phyloP scores from a whole-genome alignment of 2,888 invertebrate genomes.

The Drosophila paramelanica region DNA sequence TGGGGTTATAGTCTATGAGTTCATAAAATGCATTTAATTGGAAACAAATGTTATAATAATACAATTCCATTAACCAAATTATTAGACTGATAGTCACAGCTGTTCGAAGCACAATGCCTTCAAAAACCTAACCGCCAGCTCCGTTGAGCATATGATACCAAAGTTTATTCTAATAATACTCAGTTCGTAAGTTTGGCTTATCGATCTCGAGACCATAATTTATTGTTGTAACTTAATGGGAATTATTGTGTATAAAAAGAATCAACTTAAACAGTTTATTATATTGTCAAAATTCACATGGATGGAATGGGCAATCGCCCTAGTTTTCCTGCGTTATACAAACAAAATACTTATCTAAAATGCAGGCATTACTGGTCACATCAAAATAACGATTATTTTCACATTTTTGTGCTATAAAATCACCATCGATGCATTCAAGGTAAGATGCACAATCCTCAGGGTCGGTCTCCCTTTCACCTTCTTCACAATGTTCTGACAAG shows the following conservation, averaged over 20 bases:
- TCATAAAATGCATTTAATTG: constrained; percentile 32
- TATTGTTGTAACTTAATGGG: constrained; percentile 4
- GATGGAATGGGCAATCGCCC: not conserved
- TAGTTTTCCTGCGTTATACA: not conserved
- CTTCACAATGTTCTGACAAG: constrained; percentile 18
- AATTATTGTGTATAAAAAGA: not conserved
- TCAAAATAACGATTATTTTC: constrained; percentile 20
- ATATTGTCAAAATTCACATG: not conserved
- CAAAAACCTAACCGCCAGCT: constrained; percentile 11
- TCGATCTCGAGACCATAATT: not conserved
- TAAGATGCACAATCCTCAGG: constrained; percentile 19
- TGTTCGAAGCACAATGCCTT: constrained; percentile 14
- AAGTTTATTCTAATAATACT: constrained; percentile 1
- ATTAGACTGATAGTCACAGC: constrained; percentile 17
- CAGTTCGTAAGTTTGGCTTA: not conserved
- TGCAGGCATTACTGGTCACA: constrained; percentile 3
- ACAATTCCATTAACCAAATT: constrained; percentile 12
- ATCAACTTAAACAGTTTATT: constrained; percentile 7
- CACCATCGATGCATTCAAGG: constrained; percentile 37
- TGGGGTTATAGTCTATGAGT: not conserved
- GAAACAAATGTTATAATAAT: constrained; percentile 40
- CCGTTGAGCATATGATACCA: constrained; percentile 12
- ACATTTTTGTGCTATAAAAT: constrained; percentile 29
- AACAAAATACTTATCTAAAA: constrained; percentile 11
- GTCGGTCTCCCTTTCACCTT: constrained; percentile 30